These are phyloP conservation scores for Morpho helenor DNA, from an alignment of 2,888 invertebrate species.

Conservation along the genomic window DNA sequence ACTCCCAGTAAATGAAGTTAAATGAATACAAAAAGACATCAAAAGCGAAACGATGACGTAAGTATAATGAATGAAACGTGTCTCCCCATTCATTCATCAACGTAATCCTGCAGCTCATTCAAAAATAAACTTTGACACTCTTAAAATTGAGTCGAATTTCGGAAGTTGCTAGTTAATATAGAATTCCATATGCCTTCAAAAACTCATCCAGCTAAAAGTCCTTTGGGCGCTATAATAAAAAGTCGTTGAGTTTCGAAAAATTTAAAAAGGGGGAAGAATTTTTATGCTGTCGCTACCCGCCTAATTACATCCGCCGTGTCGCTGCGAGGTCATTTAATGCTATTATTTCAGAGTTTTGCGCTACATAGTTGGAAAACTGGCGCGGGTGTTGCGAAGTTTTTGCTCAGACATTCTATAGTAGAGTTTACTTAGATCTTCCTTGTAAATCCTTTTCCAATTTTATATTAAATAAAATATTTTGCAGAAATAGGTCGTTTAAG, in stretches of 20 bases:
- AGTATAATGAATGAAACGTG: slow-evolving; percentile 25
- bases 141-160: slow-evolving; percentile 13
- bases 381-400: not conserved
- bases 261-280: slow-evolving; percentile 35
- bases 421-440: too few relatives aligned
- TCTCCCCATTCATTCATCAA: slow-evolving; percentile 20
- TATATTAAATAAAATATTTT: too few relatives aligned
- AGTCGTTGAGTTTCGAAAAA: slow-evolving; percentile 34
- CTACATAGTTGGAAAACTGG: slow-evolving; percentile 20
- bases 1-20: slow-evolving; percentile 14
- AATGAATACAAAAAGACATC: slow-evolving; percentile 19
- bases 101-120: slow-evolving; percentile 1
- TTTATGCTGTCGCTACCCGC: slow-evolving; percentile 29
- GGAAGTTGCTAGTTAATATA: slow-evolving; percentile 14
- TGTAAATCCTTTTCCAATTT: too few relatives aligned
- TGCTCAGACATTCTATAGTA: not conserved
- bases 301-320: slow-evolving; percentile 44
- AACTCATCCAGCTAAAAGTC: slow-evolving; percentile 34
- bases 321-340: slow-evolving; percentile 35
- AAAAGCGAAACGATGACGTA: slow-evolving; percentile 21
- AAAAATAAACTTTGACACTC: not conserved
- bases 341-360: slow-evolving; percentile 34
- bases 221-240: slow-evolving; percentile 38
- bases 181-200: slow-evolving; percentile 32
- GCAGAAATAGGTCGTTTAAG: too few relatives aligned